Conservation (phyloP, 2,113 vertebrate species). For the Micronisus gabar region DNA sequence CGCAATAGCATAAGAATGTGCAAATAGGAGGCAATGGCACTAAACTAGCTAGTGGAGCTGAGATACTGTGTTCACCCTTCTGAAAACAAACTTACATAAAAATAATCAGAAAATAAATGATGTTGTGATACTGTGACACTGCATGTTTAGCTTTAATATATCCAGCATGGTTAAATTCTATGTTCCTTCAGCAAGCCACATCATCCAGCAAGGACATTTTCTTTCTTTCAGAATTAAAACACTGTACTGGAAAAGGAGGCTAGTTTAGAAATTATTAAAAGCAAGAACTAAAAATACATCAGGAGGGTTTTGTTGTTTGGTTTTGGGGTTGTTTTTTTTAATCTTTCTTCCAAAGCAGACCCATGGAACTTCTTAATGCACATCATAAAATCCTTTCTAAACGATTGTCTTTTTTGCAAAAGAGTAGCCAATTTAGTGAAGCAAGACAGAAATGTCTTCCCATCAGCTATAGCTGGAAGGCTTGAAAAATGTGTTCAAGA, state of each 20-base stretch:
- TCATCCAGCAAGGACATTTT: background rate
- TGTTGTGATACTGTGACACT: background rate
- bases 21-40: background rate
- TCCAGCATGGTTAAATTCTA: background rate
- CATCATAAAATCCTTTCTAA: rapidly evolving
- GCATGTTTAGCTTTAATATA: background rate
- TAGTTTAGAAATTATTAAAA: background rate
- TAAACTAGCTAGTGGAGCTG: background rate
- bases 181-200: background rate
- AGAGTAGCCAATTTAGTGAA: background rate
- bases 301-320: background rate
- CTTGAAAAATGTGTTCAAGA: background rate
- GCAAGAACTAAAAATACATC: background rate
- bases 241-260: background rate
- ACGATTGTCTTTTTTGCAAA: background rate
- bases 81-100: background rate
- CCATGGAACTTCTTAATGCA: background rate
- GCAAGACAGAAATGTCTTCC: background rate
- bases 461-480: background rate
- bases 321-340: background rate
- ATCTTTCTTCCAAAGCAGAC: background rate
- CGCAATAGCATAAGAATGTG: rapidly evolving
- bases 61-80: background rate
- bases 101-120: background rate
- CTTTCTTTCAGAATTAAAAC: background rate